Evolutionary conservation across 2,888 invertebrate species (phyloP), one percentile per base, ranked within the genome.

Genomic region (Girardia tigrina): DNA sequence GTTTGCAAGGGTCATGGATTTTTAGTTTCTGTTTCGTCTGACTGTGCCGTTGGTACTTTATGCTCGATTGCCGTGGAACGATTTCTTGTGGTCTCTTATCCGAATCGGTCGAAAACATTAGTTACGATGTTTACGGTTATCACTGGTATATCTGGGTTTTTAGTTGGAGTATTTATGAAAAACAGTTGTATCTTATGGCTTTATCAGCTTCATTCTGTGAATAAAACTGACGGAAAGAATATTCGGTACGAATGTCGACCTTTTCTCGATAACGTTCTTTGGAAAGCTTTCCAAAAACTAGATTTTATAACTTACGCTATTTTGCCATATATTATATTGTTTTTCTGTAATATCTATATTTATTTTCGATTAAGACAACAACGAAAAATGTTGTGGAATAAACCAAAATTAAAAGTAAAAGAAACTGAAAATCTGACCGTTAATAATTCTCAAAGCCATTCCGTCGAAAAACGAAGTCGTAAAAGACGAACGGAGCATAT

Each of bases 221-320:
- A 36, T n/a, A 72, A 72, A 36, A 36, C 29, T 29, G 28, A 12
- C 4, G 73, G 36, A 4, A 1, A 16, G 12, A 16, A 23, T 4
- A 36, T 29, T 16, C 29, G 6, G 2, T 56, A 20, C n/a, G 56
- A 56, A 56, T 56, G 56, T n/a, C 56, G n/a, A 6, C 56, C 56
- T 20, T 23, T 20, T 12, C n/a, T 56, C 6, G 56, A 56, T 23
- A 56, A 56, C 23, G n/a, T n/a, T 20, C 4, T 56, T 56, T 56
- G 56, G 56, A 56, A 56, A 56, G 6, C 28, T 26, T 76, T 76
- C 27, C 28, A 28, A 14, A 77, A 70, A 36, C 14, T 77, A 4
- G 77, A 77, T 71, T 77, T 77, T 28, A 56, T 77, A n/a, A 77
- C 71, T 23, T 77, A 77, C 28, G 27, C 76, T 42, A 56, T 77